Evolutionary conservation across 2,113 vertebrate genomes (phyloP), one percentile per base, ranked within the genome.

Genomic region (Telmatochromis brachygnathus): DNA sequence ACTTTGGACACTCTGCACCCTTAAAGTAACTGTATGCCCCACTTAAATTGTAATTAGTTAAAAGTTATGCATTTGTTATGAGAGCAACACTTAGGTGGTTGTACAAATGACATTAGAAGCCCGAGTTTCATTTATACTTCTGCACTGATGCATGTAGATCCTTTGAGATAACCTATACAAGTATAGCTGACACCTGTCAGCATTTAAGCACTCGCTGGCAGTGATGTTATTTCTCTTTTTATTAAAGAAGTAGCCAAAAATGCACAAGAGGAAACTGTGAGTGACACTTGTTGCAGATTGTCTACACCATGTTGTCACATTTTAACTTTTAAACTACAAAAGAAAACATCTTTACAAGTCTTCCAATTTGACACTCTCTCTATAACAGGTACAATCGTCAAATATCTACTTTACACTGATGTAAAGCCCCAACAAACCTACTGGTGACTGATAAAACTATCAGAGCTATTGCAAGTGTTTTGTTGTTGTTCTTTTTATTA

Each of bases 401-500:
- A 75, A 75, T 75, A 47, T 47, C 9, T 75, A 75, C 23, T 75
- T 75, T 11, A 47, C 14, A 28, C 5, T 26, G 37, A 42, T 10
- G 37, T 70, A 23, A 70, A 70, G 21, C 5, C 65, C 12, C 3
- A 70, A 23, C 35, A 23, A 39, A 14, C 65, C 65, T 14, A 23
- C 3, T 14, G 37, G n/a, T 23, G 2, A 42, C 23, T 49, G 9
- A 47, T 47, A 26, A 73, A 75, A 75, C 42, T 26, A 26, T 10
- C 1, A 1, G 9, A 28, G 15, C 70, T 28, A 6, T 47, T 28
- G 21, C 23, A 45, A 45, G 39, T 26, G 39, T 33, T 13, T 6
- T 14, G 0, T 58, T 5, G 4, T 1, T 5, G 0, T 1, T 1
- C n/a, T n/a, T 17, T 19, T 42, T 23, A 21, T 23, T 13, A 30